Conservation (phyloP, 2,797 vertebrate genomes). For the Characodon lateralis region DNA sequence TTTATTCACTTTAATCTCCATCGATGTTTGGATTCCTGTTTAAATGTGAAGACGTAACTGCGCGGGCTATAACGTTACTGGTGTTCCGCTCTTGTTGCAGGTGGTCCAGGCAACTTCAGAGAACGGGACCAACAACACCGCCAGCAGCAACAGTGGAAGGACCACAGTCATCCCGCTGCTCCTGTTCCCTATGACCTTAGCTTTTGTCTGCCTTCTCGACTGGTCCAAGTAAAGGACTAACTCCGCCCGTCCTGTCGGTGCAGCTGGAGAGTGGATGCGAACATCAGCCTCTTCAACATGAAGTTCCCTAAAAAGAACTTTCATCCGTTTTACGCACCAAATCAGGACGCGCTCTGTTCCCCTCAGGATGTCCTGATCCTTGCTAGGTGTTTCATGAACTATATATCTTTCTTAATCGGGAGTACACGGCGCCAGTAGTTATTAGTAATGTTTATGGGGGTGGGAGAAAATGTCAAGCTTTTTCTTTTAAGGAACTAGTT, state of each 20-base stretch:
- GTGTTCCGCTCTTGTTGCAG: background rate
- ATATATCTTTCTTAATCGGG: background rate
- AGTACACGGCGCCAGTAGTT: background rate
- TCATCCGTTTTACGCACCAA: background rate
- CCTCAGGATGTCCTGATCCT: background rate
- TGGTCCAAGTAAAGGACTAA: conserved; percentile 21
- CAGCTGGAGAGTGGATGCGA: background rate
- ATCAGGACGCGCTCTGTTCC: background rate
- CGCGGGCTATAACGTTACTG: background rate
- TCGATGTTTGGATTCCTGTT: background rate
- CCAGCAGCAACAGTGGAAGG: background rate
- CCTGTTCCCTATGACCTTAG: conserved; percentile 49
- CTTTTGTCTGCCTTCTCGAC: conserved; percentile 35
- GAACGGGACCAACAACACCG: fast-evolving
- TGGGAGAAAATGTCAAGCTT: background rate
- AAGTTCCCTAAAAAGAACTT: background rate
- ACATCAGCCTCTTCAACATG: background rate
- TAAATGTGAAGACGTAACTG: background rate
- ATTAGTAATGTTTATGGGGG: background rate
- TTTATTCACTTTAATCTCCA: background rate
- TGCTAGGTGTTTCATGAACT: background rate
- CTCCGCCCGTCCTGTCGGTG: conserved; percentile 10
- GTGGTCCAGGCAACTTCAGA: background rate
- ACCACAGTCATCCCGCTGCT: conserved; percentile 17
- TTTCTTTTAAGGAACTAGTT: background rate